Evolutionary conservation across 2,888 invertebrate genomes (phyloP).

Genomic region (Drosophila monieri): DNA sequence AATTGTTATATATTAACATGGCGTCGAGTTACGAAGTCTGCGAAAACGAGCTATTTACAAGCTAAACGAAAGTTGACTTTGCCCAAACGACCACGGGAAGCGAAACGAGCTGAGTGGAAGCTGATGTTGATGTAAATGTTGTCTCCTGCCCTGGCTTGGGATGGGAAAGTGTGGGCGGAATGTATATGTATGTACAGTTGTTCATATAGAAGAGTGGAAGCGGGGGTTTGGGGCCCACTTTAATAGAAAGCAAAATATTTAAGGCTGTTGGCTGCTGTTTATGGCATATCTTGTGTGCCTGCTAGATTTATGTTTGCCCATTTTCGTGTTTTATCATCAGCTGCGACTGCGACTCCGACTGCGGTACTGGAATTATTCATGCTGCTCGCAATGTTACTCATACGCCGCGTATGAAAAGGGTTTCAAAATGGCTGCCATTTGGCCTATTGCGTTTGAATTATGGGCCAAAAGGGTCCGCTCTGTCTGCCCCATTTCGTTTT

Average conservation of each 20-base stretch:
- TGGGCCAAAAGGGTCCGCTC: conserved; percentile 48
- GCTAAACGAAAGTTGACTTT: conserved; percentile 82
- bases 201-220: background rate
- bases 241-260: conserved; percentile 64
- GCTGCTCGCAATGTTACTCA: conserved; percentile 74
- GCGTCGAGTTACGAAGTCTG: conserved; percentile 81
- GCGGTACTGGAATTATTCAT: conserved; percentile 79
- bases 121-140: conserved; percentile 47
- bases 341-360: conserved; percentile 51
- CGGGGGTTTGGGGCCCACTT: conserved; percentile 46
- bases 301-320: conserved; percentile 72
- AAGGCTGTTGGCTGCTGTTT: conserved; percentile 57
- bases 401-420: conserved; percentile 73
- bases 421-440: conserved; percentile 47
- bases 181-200: background rate
- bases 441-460: conserved; percentile 64
- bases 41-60: conserved; percentile 81
- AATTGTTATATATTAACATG: conserved; percentile 82
- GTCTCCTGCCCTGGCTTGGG: conserved; percentile 30
- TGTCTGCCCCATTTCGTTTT: conserved; percentile 12
- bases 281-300: conserved; percentile 56
- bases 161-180: conserved; percentile 38
- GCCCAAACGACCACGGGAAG: conserved; percentile 57
- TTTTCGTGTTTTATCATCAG: conserved; percentile 78
- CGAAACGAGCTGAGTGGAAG: conserved; percentile 40